Base-by-base conservation (phyloP, 2,888 invertebrate species). In the Tiliacea aurago region DNA sequence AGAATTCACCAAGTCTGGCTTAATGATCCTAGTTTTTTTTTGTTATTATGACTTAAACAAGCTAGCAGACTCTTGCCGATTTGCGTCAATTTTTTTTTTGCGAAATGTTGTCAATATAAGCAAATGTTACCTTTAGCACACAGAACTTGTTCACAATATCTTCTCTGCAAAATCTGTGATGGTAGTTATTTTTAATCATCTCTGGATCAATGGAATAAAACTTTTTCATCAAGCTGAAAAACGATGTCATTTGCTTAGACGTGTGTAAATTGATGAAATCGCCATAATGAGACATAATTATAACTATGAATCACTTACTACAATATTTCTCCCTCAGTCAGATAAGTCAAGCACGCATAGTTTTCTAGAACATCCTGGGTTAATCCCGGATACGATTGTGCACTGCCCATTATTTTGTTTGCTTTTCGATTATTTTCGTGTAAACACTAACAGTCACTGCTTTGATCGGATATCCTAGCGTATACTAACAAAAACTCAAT, bases 81-180 rank as follows among this genome's bases (percentile, higher is more conserved):
- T 15, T 18, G 43, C 5, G n/a, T 78, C 20, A 37, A n/a, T 51
- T 71, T n/a, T 55, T 78, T 23, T 33, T 7, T 23, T 4, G 13
- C 20, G 15, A 6, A 43, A 51, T 49, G 2, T 37, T 18, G 7
- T 37, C 47, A 45, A 13, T 61, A 2, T 45, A 37, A 65, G 13
- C 7, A 28, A 45, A 6, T 20, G 6, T 61, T 77, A 98, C 98
- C 95, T 96, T 97, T 59, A 98, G 92, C 86, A 97, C 97, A 10
- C 97, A 97, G 93, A 98, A 98, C 78, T 97, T 96, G 76, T 97
- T 95, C 53, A 97, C 91, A 33, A 97, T 95, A 58, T 95, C 93
- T 47, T 96, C 94, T 79, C 91, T 94, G 37, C 93, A 92, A 90
- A 97, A 97, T 86, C 97, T 94, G 77, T 96, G 94, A 78, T 96